These are phyloP conservation scores for Parazoanthus atlanticus DNA, from an alignment of 92 coral and sea anemone species.

Conservation along the genomic window DNA sequence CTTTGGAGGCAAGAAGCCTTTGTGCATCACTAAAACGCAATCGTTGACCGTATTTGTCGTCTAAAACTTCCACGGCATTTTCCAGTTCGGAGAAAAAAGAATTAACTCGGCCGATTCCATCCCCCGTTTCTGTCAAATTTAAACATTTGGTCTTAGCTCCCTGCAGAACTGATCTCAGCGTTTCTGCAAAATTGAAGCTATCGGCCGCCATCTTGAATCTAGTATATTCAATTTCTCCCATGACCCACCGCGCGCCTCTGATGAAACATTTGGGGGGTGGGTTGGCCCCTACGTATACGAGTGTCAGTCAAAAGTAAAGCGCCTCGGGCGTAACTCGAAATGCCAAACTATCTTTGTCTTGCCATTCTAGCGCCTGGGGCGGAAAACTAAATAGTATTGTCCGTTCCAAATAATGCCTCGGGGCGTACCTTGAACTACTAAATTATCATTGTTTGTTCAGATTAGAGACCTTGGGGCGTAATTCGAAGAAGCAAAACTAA, in stretches of 20 bases:
- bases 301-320: too few relatives aligned
- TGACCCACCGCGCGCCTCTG: conserved; percentile 30
- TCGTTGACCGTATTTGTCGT: conserved; percentile 1
- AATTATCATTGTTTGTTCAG: too few relatives aligned
- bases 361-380: too few relatives aligned
- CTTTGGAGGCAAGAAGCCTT: background rate
- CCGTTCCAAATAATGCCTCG: too few relatives aligned
- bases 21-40: background rate
- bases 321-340: too few relatives aligned
- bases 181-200: conserved; percentile 34
- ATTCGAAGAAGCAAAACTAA: too few relatives aligned
- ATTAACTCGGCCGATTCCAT: conserved; percentile 18
- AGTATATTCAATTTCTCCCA: conserved; percentile 26
- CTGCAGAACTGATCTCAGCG: conserved; percentile 23
- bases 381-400: too few relatives aligned
- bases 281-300: conserved; percentile 57
- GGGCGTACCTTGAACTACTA: too few relatives aligned
- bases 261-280: conserved; percentile 57
- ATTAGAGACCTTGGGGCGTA: too few relatives aligned
- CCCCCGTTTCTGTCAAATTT: conserved; percentile 22
- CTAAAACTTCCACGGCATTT: conserved; percentile 36
- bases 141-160: conserved; percentile 30
- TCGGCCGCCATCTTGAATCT: conserved; percentile 36
- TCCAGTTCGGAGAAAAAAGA: conserved; percentile 20
- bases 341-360: too few relatives aligned